Conservation (phyloP, 2,888 invertebrate species). For the Diarsia brunnea region DNA sequence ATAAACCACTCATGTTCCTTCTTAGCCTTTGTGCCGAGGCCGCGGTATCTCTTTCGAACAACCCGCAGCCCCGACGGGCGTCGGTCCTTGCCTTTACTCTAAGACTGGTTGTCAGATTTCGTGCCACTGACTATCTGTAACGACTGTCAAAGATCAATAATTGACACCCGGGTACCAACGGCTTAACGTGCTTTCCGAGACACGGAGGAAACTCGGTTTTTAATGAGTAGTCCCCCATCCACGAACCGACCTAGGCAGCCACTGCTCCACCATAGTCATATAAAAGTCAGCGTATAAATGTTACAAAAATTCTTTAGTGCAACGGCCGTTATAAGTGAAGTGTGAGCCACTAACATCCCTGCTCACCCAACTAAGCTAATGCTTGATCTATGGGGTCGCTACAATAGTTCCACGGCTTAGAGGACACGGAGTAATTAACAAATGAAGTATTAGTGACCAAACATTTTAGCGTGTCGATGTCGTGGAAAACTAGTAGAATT, state of each 20-base stretch:
- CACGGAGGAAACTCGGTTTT: not conserved
- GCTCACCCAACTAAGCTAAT: constrained; percentile 32
- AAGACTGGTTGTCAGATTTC: not conserved
- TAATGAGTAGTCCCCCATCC: not conserved
- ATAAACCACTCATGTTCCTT: too few species aligned
- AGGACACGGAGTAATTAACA: constrained; percentile 29
- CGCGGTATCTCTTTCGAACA: too few species aligned
- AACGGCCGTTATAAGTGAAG: not conserved
- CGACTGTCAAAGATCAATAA: not conserved
- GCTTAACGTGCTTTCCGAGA: not conserved
- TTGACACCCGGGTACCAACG: not conserved
- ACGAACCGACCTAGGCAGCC: not conserved
- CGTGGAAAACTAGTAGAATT: not conserved
- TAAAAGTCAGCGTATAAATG: constrained; percentile 38
- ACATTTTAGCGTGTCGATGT: not conserved
- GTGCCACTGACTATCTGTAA: not conserved
- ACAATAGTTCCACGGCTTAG: constrained; percentile 25
- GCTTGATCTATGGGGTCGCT: constrained; percentile 32
- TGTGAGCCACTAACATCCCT: constrained; percentile 24
- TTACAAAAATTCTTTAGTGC: not conserved
- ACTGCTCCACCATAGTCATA: not conserved
- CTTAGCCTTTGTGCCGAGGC: too few species aligned
- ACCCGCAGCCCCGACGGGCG: too few species aligned
- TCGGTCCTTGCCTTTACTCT: too few species aligned
- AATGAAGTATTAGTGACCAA: constrained; percentile 14